These are phyloP conservation scores for Leptestheria dahalacensis DNA, from an alignment of 1,140 invertebrate species.

Conservation along the genomic window DNA sequence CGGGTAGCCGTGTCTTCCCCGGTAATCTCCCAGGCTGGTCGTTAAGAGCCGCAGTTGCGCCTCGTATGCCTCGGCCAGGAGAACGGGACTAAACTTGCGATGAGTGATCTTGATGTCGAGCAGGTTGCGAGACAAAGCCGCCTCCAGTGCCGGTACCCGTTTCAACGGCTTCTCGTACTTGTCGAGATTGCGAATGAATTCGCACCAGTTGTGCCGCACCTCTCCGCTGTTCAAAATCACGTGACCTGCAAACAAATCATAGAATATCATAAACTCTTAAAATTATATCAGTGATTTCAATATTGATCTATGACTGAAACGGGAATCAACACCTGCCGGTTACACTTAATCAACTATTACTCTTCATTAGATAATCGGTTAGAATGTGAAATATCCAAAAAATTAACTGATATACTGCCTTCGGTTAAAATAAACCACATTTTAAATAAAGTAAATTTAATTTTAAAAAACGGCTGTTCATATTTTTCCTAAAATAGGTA, in stretches of 20 bases:
- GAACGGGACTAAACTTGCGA: slow-evolving; percentile 77
- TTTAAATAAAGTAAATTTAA: too few relatives aligned
- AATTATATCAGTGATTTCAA: too few relatives aligned
- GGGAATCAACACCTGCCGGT: too few relatives aligned
- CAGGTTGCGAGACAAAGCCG: slow-evolving; percentile 56
- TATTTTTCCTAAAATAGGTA: too few relatives aligned
- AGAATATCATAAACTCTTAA: neutral
- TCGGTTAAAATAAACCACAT: too few relatives aligned
- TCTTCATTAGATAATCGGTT: too few relatives aligned
- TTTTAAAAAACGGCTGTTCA: too few relatives aligned
- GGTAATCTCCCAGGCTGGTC: slow-evolving; percentile 65
- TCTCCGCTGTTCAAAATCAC: slow-evolving; percentile 77
- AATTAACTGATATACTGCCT: too few relatives aligned
- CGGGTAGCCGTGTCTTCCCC: slow-evolving; percentile 50
- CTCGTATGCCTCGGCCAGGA: slow-evolving; percentile 67
- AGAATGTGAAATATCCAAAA: too few relatives aligned
- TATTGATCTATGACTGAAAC: too few relatives aligned
- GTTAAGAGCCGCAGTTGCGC: slow-evolving; percentile 60
- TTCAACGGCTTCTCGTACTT: slow-evolving; percentile 53
- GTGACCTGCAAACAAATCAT: slow-evolving; percentile 38
- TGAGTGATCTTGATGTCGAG: slow-evolving; percentile 65
- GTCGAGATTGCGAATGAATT: slow-evolving; percentile 67
- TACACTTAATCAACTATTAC: too few relatives aligned
- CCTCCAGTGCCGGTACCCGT: slow-evolving; percentile 65
- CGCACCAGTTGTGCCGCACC: slow-evolving; percentile 77